Evolutionary conservation across 2,888 invertebrate species (phyloP), one percentile per base, ranked within the genome.

Genomic region (Eristalinus aeneus): DNA sequence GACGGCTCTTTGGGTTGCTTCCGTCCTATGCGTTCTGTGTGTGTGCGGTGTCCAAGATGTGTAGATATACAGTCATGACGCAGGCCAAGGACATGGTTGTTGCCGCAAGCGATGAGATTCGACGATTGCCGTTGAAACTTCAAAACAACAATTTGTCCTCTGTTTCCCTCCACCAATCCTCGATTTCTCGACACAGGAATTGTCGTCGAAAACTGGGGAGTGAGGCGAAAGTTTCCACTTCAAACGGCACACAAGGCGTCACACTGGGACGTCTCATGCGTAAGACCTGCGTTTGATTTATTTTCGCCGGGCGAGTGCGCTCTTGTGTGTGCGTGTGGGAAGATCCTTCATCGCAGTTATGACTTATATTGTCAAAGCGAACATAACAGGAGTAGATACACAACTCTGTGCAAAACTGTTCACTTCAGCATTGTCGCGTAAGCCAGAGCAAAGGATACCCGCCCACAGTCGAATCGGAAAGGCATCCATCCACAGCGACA

Each of bases 251-350:
- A 60, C 46, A 61, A 68, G 79, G 75, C 84, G 75, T 80, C 84
- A 73, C 53, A 64, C 80, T 73, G 79, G 39, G 65, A 76, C 76
- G 75, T 63, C 68, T 72, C 80, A 80, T 80, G 75, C 67, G 67
- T 68, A 72, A 39, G 27, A 68, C 80, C 76, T 80, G 72, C 58
- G 10, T 68, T 79, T 75, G 84, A 79, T 79, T 65, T 79, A 67
- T 63, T 12, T 12, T 34, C 23, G 11, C n/a, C 9, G 16, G 46
- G 46, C 16, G n/a, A 22, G 22, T 5, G 54, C 6, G 22, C 11
- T 10, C 23, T 9, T 54, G 54, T 54, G 0, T 60, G 54, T 63
- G 53, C 23, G 36, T 23, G 32, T 23, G 36, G 22, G 46, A 11
- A 67, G 46, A 34, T 63, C 32, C 34, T 32, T 34, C 39, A 46